Base-by-base conservation (phyloP, 2,113 vertebrate genomes). In the Boulengeromyrus knoepffleri region DNA sequence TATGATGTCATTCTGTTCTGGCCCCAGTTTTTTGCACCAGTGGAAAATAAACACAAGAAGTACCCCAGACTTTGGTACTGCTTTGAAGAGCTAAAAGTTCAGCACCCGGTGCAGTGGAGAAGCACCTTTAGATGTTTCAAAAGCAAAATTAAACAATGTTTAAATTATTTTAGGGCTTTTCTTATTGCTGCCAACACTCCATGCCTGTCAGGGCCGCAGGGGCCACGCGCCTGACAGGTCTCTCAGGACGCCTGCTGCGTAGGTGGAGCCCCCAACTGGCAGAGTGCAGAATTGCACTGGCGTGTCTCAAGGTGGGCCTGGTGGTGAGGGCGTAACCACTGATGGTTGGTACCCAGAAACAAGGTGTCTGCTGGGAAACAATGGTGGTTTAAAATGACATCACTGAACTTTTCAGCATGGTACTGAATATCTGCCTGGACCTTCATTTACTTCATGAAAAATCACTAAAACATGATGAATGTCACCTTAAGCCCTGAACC, bases 401-500 rank as follows among this genome's bases (percentile, higher is more conserved):
- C 49, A 80, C n/a, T 70, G 62, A 49, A 86, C n/a, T n/a, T 49
- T n/a, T 31, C 8, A 87, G 12, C 9, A 45, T 8, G 21, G 50
- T 15, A 36, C n/a, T 3, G 4, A 17, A 19, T 36, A 15, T 62
- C 31, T 88, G 49, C 8, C 3, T 42, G 50, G 12, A 42, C 15
- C 52, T 70, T 88, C 10, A 70, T 88, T 66, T 42, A 62, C 36
- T 88, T 88, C 17, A 62, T n/a, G 36, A 88, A 66, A 62, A 66
- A 66, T 24, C 21, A 66, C 53, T 66, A 88, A 88, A 42, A 45
- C n/a, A 66, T 46, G 36, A 58, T 88, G 21, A 62, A 88, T 88
- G 36, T 12, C 24, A 45, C 56, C 53, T 85, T 95, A 92, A 36
- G 94, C 94, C 95, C 95, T 96, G 95, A 94, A 95, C 96, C 96